Percentiles rank a stretch among this genome's conserved stretches.
Conservation (phyloP, 2,888 invertebrate genomes). For the Thereva nobilitata region DNA sequence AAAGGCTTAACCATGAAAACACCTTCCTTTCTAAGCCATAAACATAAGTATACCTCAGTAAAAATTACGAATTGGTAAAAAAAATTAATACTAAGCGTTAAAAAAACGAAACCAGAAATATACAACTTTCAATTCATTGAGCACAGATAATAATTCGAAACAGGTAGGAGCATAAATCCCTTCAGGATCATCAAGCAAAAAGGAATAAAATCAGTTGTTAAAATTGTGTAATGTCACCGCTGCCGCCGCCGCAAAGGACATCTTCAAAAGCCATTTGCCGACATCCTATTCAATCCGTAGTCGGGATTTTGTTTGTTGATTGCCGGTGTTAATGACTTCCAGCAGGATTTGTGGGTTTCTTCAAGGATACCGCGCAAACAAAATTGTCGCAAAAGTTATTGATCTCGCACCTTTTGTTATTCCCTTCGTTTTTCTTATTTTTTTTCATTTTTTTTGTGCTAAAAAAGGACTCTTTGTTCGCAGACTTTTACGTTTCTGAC, state of each 20-base stretch:
- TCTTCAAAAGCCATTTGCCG: conserved; percentile 1
- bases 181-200: conserved; percentile 20
- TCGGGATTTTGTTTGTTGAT: conserved; percentile 48
- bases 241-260: conserved; percentile 11
- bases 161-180: conserved; percentile 19
- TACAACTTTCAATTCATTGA: no score
- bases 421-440: neutral
- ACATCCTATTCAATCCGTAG: conserved; percentile 26
- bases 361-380: conserved; percentile 47
- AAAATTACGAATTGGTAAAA: no score
- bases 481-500: conserved; percentile 26
- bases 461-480: conserved; percentile 26
- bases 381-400: conserved; percentile 26
- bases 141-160: conserved; percentile 5
- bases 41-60: no score
- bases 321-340: conserved; percentile 52
- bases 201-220: conserved; percentile 19
- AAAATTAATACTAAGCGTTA: no score
- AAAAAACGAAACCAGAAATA: no score
- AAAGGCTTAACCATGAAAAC: no score
- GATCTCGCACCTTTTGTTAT: conserved; percentile 15
- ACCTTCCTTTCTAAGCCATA: no score
- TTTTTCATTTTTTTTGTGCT: conserved; percentile 1
- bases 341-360: conserved; percentile 50
- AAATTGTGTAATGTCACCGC: conserved; percentile 16